These are phyloP conservation scores for Trididemnum nubilum DNA, from an alignment of 23 tunicate genomes.

Conservation along the genomic window DNA sequence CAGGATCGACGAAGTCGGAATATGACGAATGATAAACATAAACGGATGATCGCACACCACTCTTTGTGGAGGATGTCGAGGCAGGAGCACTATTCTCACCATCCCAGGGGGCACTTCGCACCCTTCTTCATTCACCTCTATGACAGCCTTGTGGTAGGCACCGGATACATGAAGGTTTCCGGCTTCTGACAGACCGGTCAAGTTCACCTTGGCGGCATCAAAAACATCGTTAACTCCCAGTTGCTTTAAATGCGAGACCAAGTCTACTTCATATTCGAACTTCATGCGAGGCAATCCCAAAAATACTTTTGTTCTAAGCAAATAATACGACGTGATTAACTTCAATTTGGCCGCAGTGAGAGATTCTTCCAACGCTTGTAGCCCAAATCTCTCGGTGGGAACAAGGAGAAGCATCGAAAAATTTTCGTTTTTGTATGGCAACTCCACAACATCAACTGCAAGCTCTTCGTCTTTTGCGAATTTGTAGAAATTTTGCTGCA, in stretches of 20 bases:
- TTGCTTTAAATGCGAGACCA: slow-evolving; percentile 32
- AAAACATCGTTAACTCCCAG: slow-evolving; percentile 53
- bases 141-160: slow-evolving; percentile 64
- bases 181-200: slow-evolving; percentile 35
- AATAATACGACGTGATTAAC: not conserved
- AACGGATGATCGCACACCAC: slow-evolving; percentile 83
- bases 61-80: slow-evolving; percentile 11
- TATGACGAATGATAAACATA: slow-evolving; percentile 64
- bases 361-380: slow-evolving; percentile 26
- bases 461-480: slow-evolving; percentile 29
- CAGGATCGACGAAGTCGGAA: slow-evolving; percentile 51
- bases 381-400: slow-evolving; percentile 48
- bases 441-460: slow-evolving; percentile 42
- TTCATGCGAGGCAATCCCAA: slow-evolving; percentile 68
- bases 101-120: slow-evolving; percentile 76
- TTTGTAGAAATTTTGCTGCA: slow-evolving; percentile 25
- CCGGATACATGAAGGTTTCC: slow-evolving; percentile 48
- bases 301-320: slow-evolving; percentile 21
- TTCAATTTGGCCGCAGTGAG: slow-evolving; percentile 2
- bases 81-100: slow-evolving; percentile 9
- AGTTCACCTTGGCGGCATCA: slow-evolving; percentile 36
- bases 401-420: slow-evolving; percentile 70
- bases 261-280: slow-evolving; percentile 39
- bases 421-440: slow-evolving; percentile 70
- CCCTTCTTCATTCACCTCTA: slow-evolving; percentile 90